Conservation (phyloP, 1,140 invertebrate species). For the Drosophila serrata region DNA sequence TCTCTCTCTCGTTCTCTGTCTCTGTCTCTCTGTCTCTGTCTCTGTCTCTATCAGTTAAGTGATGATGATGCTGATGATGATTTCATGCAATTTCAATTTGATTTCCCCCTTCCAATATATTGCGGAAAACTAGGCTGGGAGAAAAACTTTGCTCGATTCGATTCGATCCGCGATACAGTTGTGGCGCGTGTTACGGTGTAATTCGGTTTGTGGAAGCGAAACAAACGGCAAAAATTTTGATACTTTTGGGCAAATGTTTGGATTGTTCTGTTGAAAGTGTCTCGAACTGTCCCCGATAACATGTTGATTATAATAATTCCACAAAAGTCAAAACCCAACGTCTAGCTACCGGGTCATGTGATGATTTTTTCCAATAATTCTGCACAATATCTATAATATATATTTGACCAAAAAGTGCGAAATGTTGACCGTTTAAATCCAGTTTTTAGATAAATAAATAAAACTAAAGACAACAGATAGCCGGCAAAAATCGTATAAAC, state of each 20-base stretch:
- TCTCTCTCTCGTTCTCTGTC: neutral
- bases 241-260: slow-evolving; percentile 43
- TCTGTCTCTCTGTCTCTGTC: neutral
- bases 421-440: slow-evolving; percentile 6
- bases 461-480: neutral
- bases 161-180: slow-evolving; percentile 12
- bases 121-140: neutral
- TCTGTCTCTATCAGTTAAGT: neutral
- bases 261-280: slow-evolving; percentile 39
- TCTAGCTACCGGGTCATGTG: slow-evolving; percentile 22
- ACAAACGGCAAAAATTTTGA: slow-evolving; percentile 42
- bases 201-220: slow-evolving; percentile 24
- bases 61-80: neutral
- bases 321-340: slow-evolving; percentile 11
- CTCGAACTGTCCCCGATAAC: slow-evolving; percentile 43
- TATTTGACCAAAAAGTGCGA: neutral
- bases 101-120: slow-evolving; percentile 1
- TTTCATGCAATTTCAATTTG: slow-evolving; percentile 16
- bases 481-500: slow-evolving; percentile 9
- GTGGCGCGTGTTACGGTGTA: neutral
- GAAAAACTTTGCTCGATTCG: slow-evolving; percentile 13
- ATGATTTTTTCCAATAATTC: slow-evolving; percentile 5
- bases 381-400: no score
- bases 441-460: slow-evolving; percentile 15
- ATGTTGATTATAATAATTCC: slow-evolving; percentile 34